Evolutionary conservation across 2,113 vertebrate species (phyloP).

Genomic region (Crotalus tigris): DNA sequence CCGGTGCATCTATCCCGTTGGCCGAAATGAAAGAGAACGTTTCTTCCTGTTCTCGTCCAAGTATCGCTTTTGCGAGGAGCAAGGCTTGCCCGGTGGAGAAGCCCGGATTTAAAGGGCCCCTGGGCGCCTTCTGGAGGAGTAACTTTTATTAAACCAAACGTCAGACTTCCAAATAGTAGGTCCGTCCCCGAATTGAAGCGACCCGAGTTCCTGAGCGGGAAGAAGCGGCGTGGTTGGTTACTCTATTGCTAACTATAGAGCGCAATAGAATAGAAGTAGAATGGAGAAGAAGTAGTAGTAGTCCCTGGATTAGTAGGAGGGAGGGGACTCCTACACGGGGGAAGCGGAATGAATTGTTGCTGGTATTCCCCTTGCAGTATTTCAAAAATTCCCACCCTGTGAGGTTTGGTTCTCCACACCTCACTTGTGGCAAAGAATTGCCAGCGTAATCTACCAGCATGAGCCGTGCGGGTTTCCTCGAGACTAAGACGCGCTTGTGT

Average conservation of each 20-base stretch:
- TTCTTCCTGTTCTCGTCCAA: no score
- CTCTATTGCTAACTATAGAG: neutral
- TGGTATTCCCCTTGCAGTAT: neutral
- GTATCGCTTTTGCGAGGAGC: neutral
- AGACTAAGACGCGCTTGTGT: neutral
- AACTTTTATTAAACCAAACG: neutral
- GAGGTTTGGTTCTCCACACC: neutral
- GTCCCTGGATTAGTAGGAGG: neutral
- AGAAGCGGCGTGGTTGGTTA: neutral
- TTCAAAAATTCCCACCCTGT: neutral
- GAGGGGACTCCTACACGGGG: neutral
- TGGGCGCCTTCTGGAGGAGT: neutral
- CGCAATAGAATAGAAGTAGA: neutral
- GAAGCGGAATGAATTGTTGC: neutral
- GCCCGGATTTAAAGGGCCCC: neutral
- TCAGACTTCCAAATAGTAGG: neutral
- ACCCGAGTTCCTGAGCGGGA: neutral
- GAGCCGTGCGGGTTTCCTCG: neutral
- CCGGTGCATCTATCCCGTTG: no score
- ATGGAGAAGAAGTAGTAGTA: neutral
- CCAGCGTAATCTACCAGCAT: neutral
- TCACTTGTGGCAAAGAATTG: neutral
- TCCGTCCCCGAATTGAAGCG: neutral
- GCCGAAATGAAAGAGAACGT: no score
- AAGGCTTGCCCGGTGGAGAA: neutral